Base-by-base conservation (phyloP, 2,797 vertebrate genomes). In the Chiropotes sagulatus region DNA sequence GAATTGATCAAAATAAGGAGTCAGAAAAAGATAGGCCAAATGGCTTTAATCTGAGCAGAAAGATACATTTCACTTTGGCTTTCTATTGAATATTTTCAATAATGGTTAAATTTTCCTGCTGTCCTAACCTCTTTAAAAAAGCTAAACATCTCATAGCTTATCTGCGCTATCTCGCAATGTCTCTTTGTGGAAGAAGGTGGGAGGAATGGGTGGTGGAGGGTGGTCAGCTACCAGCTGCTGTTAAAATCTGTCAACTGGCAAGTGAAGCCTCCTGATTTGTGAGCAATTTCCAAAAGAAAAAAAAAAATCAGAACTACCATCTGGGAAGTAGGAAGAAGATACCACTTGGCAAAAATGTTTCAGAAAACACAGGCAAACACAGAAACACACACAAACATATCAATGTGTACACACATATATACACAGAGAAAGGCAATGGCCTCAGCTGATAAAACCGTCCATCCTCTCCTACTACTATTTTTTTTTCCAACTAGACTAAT, bases 251-350 rank as follows among this genome's bases (percentile, higher is more conserved):
- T 98, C 98, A 98, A 98, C 97, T 97, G 96, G 98, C 96, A 98
- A 98, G 98, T 98, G 98, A 98, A 98, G 96, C 93, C 97, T 98
- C 97, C 50, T 94, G 97, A 98, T 98, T 98, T 98, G 97, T 97
- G 98, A 98, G 98, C 97, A 98, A 97, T 97, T 98, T 98, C 97
- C 98, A 98, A 98, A 98, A 98, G 97, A 97, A 98, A 98, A 96
- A 97, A 97, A 0, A 97, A 0, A 97, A 97, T 98, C 48, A 75
- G 94, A 98, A 97, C 90, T 97, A 97, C 98, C 98, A 99, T 98
- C 98, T 99, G 98, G 98, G 97, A 98, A 98, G 98, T 98, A 98
- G 98, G 98, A 98, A 98, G 98, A 98, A 98, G 98, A 98, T 94
- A 97, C 97, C 97, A 98, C 98, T 98, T 98, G 98, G 98, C 97